Evolutionary conservation across 1,140 invertebrate species (phyloP), one percentile per base, ranked within the genome.

Genomic region (Drosophila orosa): DNA sequence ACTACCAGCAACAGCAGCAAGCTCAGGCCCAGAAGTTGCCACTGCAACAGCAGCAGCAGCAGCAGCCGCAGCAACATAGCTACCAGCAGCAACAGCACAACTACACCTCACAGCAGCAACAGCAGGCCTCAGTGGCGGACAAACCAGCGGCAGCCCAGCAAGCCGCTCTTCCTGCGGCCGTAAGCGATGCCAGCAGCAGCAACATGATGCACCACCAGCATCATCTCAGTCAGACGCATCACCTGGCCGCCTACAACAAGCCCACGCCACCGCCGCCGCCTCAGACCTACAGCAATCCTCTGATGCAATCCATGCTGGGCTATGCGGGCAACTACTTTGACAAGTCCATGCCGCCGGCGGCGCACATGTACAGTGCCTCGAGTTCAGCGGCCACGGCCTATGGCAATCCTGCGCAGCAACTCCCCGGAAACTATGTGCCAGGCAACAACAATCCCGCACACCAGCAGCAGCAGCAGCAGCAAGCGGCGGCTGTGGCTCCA

Each of bases 281-380:
- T 0, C 91, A 92, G 44, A 91, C 90, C 4, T 91, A 91, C 60
- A 91, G 78, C 61, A 91, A 90, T 77, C 90, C 90, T 0, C 10
- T 91, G 44, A 76, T 91, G 73, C 90, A 90, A 27, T 74, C 78
- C 12, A 90, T 91, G 74, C 17, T 90, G 60, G 78, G 73, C 57
- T 89, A 77, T 68, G 73, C 86, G 3, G 76, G 77, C 5, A 82
- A 79, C 52, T 92, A 92, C 25, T 92, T 92, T 44, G 89, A 92
- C 42, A 92, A 92, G 57, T 69, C 74, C 10, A 90, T 91, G 78
- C 87, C 83, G 31, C 91, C 91, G 33, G 86, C 91, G 7, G 91
- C 91, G 2, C 91, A 92, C 31, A 92, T 92, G 84, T 90, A 83
- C 54, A 90, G 83, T 24, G 89, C 76, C 1, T 67, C 76, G 1